These are phyloP conservation scores for Agriopis aurantiaria DNA, from an alignment of 2,888 invertebrate species.

Conservation along the genomic window DNA sequence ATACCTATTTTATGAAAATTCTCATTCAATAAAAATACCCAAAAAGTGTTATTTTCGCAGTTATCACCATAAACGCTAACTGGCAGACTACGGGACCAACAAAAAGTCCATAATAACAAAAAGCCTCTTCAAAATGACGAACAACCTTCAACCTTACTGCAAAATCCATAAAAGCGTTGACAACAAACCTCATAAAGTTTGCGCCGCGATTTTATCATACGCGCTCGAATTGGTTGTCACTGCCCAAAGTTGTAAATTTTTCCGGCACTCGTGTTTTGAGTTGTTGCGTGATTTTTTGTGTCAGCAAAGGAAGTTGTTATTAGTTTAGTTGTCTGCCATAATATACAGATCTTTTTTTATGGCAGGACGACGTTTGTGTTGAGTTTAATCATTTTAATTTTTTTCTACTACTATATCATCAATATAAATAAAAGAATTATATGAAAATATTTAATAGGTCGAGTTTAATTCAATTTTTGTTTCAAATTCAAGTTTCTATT, in stretches of 20 bases:
- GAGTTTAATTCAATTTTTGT: not conserved
- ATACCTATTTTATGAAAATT: not conserved
- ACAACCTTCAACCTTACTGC: constrained; percentile 52
- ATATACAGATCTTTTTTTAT: constrained; percentile 27
- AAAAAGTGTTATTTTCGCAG: constrained; percentile 60
- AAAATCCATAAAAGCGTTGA: constrained; percentile 45
- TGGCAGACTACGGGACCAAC: constrained; percentile 52
- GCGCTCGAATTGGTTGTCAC: constrained; percentile 63
- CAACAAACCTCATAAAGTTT: constrained; percentile 44
- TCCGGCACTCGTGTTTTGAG: constrained; percentile 58
- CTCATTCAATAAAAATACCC: constrained; percentile 53
- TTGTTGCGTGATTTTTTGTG: constrained; percentile 51
- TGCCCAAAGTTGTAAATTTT: constrained; percentile 67
- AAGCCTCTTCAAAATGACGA: constrained; percentile 39
- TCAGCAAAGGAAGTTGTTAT: constrained; percentile 44
- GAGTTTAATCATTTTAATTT: constrained; percentile 1
- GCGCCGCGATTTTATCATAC: constrained; percentile 62
- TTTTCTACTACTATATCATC: not conserved
- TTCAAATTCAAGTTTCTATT: not conserved
- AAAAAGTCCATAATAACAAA: constrained; percentile 27
- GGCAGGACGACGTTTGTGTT: not conserved
- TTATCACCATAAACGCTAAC: constrained; percentile 67
- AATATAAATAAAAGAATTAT: not conserved
- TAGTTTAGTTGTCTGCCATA: constrained; percentile 39
- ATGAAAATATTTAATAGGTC: not conserved